A percentile compares a stretch with the other conserved stretches of the same genome.
These are phyloP conservation scores for Neotoxoptera formosana DNA, from an alignment of 1,140 invertebrate genomes.

Conservation along the genomic window DNA sequence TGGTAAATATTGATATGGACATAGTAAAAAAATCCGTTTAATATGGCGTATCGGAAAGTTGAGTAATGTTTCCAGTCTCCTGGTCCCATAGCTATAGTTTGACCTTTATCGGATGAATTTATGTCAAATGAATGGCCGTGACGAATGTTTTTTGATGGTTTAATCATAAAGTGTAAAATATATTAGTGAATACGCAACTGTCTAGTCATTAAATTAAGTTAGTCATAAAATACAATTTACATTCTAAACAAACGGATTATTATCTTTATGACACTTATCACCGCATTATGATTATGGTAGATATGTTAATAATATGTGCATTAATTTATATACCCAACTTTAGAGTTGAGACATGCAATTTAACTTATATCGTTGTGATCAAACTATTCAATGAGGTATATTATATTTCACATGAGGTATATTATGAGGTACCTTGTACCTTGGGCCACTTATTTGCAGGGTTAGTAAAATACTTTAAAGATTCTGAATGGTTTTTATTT, in stretches of 20 bases:
- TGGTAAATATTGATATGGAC: conserved; percentile 34
- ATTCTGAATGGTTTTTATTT: not conserved
- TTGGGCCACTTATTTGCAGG: not conserved
- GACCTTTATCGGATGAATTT: conserved; percentile 47
- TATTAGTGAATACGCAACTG: conserved; percentile 20
- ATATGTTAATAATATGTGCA: not conserved
- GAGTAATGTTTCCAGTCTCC: conserved; percentile 38
- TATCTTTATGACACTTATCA: not conserved
- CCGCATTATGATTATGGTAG: not conserved
- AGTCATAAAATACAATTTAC: not conserved
- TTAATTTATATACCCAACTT: not conserved
- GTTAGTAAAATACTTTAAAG: not conserved
- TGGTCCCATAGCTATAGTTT: not conserved
- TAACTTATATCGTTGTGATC: not conserved
- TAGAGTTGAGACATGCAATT: not conserved
- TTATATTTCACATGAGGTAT: no score
- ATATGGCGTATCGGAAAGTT: conserved; percentile 37
- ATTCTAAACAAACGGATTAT: not conserved
- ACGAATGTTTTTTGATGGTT: conserved; percentile 39
- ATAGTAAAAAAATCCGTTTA: conserved; percentile 32
- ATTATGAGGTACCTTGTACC: no score
- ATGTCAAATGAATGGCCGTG: conserved; percentile 47
- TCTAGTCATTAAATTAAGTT: conserved; percentile 28
- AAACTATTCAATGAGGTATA: not conserved
- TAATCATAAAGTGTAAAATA: conserved; percentile 24